Conservation (phyloP, 2,888 invertebrate genomes). For the Crematogaster levior region DNA sequence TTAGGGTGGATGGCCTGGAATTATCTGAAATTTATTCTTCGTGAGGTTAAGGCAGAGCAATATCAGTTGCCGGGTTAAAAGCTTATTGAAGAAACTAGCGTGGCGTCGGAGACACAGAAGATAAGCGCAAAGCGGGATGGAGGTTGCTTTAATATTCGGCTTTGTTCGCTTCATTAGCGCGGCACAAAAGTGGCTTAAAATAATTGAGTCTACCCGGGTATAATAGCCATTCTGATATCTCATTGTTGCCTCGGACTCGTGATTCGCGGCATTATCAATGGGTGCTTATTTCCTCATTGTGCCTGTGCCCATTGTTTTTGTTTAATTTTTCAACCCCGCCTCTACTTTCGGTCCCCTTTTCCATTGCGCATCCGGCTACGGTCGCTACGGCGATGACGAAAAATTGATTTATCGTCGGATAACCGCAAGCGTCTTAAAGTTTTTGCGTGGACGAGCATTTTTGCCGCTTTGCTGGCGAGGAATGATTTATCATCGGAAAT, state of each 20-base stretch:
- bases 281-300: constrained; percentile 78
- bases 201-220: constrained; percentile 83
- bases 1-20: background rate
- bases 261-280: constrained; percentile 78
- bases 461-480: constrained; percentile 21
- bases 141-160: constrained; percentile 79
- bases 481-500: constrained; percentile 55
- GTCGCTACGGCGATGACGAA: constrained; percentile 51
- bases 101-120: constrained; percentile 48
- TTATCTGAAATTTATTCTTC: constrained; percentile 24
- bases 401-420: constrained; percentile 65
- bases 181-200: constrained; percentile 84
- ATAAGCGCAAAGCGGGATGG: constrained; percentile 62
- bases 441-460: constrained; percentile 42
- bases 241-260: constrained; percentile 79
- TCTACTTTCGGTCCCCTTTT: constrained; percentile 48
- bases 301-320: constrained; percentile 71
- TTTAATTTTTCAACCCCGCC: constrained; percentile 74
- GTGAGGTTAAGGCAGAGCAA: background rate
- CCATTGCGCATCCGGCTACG: constrained; percentile 30
- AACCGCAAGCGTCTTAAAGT: constrained; percentile 45
- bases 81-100: constrained; percentile 55
- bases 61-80: constrained; percentile 19
- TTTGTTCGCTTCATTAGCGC: constrained; percentile 83
- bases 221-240: constrained; percentile 82